Base-by-base conservation (phyloP, 2,113 vertebrate genomes). In the Pelodiscus sinensis region DNA sequence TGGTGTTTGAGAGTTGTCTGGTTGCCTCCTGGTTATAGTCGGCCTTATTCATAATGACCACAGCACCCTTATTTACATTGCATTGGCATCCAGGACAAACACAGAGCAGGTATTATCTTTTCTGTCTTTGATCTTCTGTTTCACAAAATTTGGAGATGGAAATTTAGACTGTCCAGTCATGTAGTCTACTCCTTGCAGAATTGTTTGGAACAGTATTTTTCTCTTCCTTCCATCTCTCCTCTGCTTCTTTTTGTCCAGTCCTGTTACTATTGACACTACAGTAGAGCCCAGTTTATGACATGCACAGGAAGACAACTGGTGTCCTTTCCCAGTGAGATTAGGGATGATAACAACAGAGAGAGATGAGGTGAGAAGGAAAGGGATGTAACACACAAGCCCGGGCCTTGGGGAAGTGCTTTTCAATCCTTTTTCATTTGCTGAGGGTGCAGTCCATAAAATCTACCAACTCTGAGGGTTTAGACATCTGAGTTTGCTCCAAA, bases 11-110 rank as follows among this genome's bases (percentile, higher is more conserved):
- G n/a, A n/a, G n/a, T n/a, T n/a, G n/a, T n/a, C n/a, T n/a, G n/a
- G n/a, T n/a, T n/a, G n/a, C n/a, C n/a, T n/a, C n/a, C n/a, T n/a
- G n/a, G n/a, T n/a, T n/a, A n/a, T n/a, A n/a, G n/a, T n/a, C n/a
- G n/a, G n/a, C n/a, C n/a, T n/a, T n/a, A n/a, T n/a, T n/a, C n/a
- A n/a, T n/a, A n/a, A n/a, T n/a, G n/a, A n/a, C n/a, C n/a, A n/a
- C n/a, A n/a, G n/a, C n/a, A n/a, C n/a, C n/a, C n/a, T n/a, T 85
- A 44, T 65, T 44, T 2, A 0, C 3, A 58, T 13, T 1, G 0
- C 18, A 0, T 0, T 1, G 62, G 22, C 3, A 58, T 57, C 10
- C 81, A 89, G 19, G 2, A 38, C 21, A 73, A 78, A 50, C 79
- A 84, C 22, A 44, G 55, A 18, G 31, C 65, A 71, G 65, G 31